Evolutionary conservation across 2,113 vertebrate genomes (phyloP), one percentile per base, ranked within the genome.

Genomic region (Lagopus muta): DNA sequence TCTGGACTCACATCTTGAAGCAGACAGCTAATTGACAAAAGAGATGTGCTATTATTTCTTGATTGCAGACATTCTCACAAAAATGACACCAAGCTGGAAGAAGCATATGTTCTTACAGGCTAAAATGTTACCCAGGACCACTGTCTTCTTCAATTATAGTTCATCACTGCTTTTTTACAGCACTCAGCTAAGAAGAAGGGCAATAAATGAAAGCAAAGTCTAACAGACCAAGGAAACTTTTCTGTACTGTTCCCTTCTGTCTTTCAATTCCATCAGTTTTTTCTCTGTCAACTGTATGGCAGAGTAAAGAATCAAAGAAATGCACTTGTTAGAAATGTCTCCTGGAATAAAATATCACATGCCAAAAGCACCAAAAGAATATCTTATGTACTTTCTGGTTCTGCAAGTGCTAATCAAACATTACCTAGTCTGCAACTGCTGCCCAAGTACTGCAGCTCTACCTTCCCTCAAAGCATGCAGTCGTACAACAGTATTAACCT

Each of bases 1-100:
- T 78, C 80, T 90, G 93, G 82, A 52, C 74, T 88, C 62, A 1
- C 82, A 67, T 79, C 88, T 95, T 67, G 48, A 82, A 93, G 70
- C 58, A 82, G 93, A 77, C 65, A 91, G 54, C 48, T 40, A 82
- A 47, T 50, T 78, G 71, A 73, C 50, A 79, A 34, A 2, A 27
- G 48, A 55, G 82, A 47, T 25, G 45, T 30, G 34, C 34, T 73
- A 58, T 83, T 86, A 42, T 76, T 94, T 73, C 73, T 48, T 86
- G 42, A 79, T 62, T 84, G 70, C 40, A 87, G 69, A 84, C 82
- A 75, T 54, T 70, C 18, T 73, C 42, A 71, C 57, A 82, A 52
- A 91, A 88, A 84, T 66, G 48, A 70, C 64, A 52, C 74, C 1
- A 12, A 77, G 60, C n/a, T 81, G 58, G 47, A 65, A 57, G 45